Evolutionary conservation across 2,888 invertebrate species (phyloP).

Genomic region (Synergus itoensis): DNA sequence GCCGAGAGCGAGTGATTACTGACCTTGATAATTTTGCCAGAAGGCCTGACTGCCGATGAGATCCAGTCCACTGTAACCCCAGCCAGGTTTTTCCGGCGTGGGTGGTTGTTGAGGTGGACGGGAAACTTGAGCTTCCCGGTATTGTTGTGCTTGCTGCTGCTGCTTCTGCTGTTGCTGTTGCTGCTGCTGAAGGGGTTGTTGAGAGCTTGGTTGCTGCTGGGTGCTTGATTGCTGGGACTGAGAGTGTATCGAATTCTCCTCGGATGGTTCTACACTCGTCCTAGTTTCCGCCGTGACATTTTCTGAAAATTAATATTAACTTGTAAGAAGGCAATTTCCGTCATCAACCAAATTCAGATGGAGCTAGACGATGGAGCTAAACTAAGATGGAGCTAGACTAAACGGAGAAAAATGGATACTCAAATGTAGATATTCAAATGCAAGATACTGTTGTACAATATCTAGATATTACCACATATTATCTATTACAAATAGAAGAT

Average conservation of each 20-base stretch:
- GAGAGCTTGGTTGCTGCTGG: conserved; percentile 65
- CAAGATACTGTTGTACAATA: no score
- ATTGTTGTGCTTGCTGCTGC: conserved; percentile 76
- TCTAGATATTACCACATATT: no score
- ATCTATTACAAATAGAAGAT: no score
- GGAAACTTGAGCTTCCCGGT: conserved; percentile 74
- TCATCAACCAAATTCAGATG: neutral
- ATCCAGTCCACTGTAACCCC: conserved; percentile 87
- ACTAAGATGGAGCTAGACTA: no score
- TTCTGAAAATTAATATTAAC: conserved; percentile 61
- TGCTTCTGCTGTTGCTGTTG: conserved; percentile 72
- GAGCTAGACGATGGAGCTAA: no score
- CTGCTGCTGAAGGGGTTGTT: conserved; percentile 63
- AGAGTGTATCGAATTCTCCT: conserved; percentile 74
- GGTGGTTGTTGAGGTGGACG: conserved; percentile 76
- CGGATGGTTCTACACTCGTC: conserved; percentile 72
- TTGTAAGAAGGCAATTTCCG: neutral
- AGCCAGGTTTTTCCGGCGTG: conserved; percentile 80
- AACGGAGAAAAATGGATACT: no score
- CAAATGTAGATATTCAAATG: no score
- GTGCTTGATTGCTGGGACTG: conserved; percentile 70
- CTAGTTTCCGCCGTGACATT: conserved; percentile 72
- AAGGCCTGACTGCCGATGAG: conserved; percentile 92
- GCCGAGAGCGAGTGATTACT: conserved; percentile 69
- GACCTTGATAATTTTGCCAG: conserved; percentile 96